These are phyloP conservation scores for Ammodramus savannarum DNA, from an alignment of 2,113 vertebrate genomes.

Conservation along the genomic window DNA sequence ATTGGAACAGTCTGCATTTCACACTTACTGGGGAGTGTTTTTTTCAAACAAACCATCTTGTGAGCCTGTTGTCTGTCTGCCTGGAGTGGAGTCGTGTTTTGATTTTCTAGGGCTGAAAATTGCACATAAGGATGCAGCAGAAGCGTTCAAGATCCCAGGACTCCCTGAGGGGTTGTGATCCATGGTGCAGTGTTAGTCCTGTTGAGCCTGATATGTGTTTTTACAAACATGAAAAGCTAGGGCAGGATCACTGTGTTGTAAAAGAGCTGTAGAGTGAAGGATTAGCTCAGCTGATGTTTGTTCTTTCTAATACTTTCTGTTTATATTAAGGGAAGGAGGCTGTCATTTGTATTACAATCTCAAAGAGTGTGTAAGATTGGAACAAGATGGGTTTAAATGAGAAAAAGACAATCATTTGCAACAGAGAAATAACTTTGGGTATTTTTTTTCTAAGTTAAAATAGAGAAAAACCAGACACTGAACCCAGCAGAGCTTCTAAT, in stretches of 20 bases:
- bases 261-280: not conserved
- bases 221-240: not conserved
- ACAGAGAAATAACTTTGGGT: not conserved
- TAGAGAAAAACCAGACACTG: not conserved
- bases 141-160: not conserved
- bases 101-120: not conserved
- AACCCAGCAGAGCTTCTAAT: not conserved
- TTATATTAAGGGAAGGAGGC: slow-evolving; percentile 40
- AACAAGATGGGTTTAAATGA: slow-evolving; percentile 52
- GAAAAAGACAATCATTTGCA: not conserved
- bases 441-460: not conserved
- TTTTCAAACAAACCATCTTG: not conserved
- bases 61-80: not conserved
- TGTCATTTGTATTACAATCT: slow-evolving; percentile 43
- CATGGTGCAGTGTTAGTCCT: not conserved
- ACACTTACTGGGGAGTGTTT: not conserved
- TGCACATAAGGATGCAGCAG: not conserved
- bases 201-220: not conserved
- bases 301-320: slow-evolving; percentile 50
- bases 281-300: slow-evolving; percentile 52
- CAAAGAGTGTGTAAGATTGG: slow-evolving; percentile 35
- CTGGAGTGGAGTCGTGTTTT: not conserved
- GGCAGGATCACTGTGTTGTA: not conserved
- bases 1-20: not conserved
- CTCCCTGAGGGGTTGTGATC: not conserved